phyloP scores from a whole-genome alignment of 1,140 invertebrate species.

The Eubasilissa regina region DNA sequence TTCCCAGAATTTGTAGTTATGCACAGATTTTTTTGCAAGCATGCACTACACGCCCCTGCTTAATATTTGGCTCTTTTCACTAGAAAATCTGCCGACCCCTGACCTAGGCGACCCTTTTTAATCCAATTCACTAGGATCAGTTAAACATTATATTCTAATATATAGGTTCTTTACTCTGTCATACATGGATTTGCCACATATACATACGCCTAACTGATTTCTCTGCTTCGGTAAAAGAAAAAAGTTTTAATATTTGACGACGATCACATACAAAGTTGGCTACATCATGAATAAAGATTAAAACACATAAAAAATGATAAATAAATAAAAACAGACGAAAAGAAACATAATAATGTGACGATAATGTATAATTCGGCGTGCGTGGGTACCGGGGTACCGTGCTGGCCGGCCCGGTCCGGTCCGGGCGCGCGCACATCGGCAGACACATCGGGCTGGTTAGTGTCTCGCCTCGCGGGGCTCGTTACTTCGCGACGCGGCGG shows the following conservation, averaged over 20 bases:
- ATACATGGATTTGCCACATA: slow-evolving; percentile 5
- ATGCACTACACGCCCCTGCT: no score
- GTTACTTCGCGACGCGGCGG: background rate
- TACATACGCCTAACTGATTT: background rate
- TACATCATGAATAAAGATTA: no score
- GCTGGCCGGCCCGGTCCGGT: no score
- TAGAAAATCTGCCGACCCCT: no score
- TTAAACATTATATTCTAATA: background rate
- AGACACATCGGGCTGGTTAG: slow-evolving; percentile 1
- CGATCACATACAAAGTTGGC: no score
- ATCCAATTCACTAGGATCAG: background rate
- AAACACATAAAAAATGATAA: no score
- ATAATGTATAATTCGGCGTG: background rate
- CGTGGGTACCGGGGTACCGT: no score
- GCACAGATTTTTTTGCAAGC: no score
- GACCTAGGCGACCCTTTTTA: no score
- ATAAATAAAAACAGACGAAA: background rate
- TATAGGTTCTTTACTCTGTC: background rate
- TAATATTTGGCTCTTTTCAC: no score
- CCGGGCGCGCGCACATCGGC: background rate
- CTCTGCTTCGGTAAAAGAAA: background rate
- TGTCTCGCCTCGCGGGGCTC: slow-evolving; percentile 9
- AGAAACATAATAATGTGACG: background rate
- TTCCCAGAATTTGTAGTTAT: no score
- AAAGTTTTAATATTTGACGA: no score